Base-by-base conservation (phyloP, 2,113 vertebrate species). In the Oreocharis arfaki region DNA sequence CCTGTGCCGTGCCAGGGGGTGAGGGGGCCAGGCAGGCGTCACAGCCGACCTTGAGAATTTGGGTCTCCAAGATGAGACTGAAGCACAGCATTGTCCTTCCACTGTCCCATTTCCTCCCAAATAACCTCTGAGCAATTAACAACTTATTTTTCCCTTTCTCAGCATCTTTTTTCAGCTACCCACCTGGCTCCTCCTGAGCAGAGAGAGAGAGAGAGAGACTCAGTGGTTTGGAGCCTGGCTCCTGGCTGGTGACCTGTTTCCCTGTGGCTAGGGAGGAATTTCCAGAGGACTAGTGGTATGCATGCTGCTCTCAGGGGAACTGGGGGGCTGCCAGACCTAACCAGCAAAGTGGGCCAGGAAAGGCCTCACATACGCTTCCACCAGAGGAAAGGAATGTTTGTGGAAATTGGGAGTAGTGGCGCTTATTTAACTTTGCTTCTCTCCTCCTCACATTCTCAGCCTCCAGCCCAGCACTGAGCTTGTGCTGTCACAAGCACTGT, bases 241-340 rank as follows among this genome's bases (percentile, higher is more conserved):
- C 9, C 75, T 96, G 92, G 76, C 95, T 88, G 47, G 22, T 52
- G 64, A 94, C 75, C 82, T 84, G 71, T 28, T 94, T 96, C 50
- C 42, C 68, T 96, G 90, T 78, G 96, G 96, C 68, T 20, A 10
- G 60, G 35, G 47, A 96, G 79, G 95, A 96, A 96, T 96, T 96
- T 96, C 88, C 84, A 94, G 90, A 95, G 83, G 73, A 84, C 0
- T 7, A 92, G 49, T 2, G 76, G 88, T 90, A 96, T 81, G 83
- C 6, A 1, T 55, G 68, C 73, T 0, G 20, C 68, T 92, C 79
- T 60, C 71, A 68, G 49, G 79, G 88, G 83, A 94, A 56, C 69
- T n/a, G 60, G 10, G 69, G 9, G 65, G 8, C 44, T 93, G 90
- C 96, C 93, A 96, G 78, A 77, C 53, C 64, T 35, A 90, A 84